Base-by-base conservation (phyloP, 2,797 vertebrate genomes). In the Loriculus beryllinus region DNA sequence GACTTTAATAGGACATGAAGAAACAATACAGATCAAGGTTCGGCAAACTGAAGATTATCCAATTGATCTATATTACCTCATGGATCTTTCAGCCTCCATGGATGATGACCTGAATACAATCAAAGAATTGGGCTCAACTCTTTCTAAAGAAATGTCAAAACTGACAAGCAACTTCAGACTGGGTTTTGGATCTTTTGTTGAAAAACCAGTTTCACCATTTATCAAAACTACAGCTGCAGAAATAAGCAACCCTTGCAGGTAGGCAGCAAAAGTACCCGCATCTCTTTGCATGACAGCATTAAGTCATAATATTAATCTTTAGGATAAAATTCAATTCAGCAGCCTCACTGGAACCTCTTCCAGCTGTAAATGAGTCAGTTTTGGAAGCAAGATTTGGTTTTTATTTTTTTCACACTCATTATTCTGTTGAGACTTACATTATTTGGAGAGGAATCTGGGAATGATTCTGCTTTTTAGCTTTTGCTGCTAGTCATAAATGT, bases 11-110 rank as follows among this genome's bases (percentile, higher is more conserved):
- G 99, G 99, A 90, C 98, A 97, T 92, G 97, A 98, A 86, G 96
- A 98, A 96, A 99, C 98, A 43, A 98, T 99, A 94, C 98, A 99
- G 97, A 98, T 99, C 59, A 98, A 98, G 76, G 98, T 99, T 82
- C 98, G 99, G 70, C 99, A 99, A 96, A 98, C 98, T 3, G 99
- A 99, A 96, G 99, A 99, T 97, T 99, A 99, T 92, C 99, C 99
- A 1, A 98, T 99, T 83, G 99, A 99, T 90, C 97, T 99, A 74
- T 99, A 99, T 97, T 99, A 99, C 97, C 98, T 99, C 96, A 99
- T 99, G 99, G 99, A 99, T 97, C 98, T 99, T 95, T 99, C 99
- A 0, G 99, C 98, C 37, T 99, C 99, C 81, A 99, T 99, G 99
- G 68, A 97, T 3, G 99, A 99, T 9, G 99, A 99, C 94, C 98